Evolutionary conservation across 2,113 vertebrate species (phyloP).

Genomic region (Nymphicus hollandicus): DNA sequence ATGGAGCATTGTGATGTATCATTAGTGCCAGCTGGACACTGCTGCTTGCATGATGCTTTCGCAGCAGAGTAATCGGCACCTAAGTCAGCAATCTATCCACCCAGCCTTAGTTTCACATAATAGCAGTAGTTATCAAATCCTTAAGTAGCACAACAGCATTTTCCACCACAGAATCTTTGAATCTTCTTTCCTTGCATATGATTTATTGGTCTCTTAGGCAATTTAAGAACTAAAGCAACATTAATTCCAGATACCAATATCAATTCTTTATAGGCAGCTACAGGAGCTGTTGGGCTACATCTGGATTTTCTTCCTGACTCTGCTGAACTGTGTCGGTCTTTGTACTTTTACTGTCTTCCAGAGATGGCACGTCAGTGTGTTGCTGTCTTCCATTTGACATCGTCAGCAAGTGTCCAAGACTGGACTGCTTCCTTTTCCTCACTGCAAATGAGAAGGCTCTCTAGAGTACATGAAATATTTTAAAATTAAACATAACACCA

Average conservation of each 20-base stretch:
- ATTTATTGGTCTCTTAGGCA: not conserved
- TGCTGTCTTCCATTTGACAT: not conserved
- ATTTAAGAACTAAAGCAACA: not conserved
- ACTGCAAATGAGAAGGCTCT: not conserved
- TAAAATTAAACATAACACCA: not conserved
- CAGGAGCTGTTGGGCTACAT: not conserved
- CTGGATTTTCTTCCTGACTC: not conserved
- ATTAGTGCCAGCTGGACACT: not conserved
- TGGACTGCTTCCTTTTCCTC: not conserved
- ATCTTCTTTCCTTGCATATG: not conserved
- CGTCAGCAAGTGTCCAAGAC: not conserved
- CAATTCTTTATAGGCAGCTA: not conserved
- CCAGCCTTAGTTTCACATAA: not conserved
- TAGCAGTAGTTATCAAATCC: not conserved
- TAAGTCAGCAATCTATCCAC: not conserved
- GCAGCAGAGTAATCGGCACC: not conserved
- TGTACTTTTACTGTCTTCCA: not conserved
- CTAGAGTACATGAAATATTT: not conserved
- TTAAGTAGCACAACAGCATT: not conserved
- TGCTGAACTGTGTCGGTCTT: not conserved
- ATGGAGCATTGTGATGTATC: rapidly evolving
- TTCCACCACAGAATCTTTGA: not conserved
- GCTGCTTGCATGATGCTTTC: not conserved
- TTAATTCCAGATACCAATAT: not conserved
- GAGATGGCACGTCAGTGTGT: not conserved